Conservation (phyloP, 2,797 vertebrate species). For the Scyliorhinus canicula region DNA sequence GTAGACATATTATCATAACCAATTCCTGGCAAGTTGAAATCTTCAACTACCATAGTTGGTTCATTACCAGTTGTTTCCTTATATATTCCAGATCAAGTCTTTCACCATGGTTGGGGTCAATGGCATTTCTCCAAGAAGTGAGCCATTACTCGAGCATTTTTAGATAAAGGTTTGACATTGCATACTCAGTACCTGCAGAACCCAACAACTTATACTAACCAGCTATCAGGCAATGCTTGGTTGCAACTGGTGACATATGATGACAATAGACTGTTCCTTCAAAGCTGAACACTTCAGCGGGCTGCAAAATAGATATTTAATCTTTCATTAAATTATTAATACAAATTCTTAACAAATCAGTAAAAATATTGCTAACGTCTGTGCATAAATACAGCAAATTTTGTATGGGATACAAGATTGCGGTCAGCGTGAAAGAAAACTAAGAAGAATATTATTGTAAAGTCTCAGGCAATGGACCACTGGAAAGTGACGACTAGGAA, state of each 20-base stretch:
- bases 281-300: slow-evolving; percentile 84
- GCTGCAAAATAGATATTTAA: slow-evolving; percentile 56
- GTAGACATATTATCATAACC: no score
- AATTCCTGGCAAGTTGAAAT: not conserved
- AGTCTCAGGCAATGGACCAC: no score
- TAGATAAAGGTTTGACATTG: not conserved
- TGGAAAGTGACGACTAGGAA: no score
- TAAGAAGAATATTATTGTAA: not conserved
- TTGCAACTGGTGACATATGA: slow-evolving; percentile 87
- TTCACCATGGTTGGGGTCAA: not conserved
- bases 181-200: not conserved
- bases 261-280: slow-evolving; percentile 87
- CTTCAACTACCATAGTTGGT: not conserved
- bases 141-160: not conserved
- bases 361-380: not conserved
- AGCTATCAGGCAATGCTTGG: slow-evolving; percentile 89
- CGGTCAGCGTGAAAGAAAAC: not conserved
- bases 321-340: not conserved
- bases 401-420: not conserved
- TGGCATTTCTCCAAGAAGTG: not conserved
- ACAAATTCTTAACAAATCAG: not conserved
- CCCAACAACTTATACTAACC: slow-evolving; percentile 57
- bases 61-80: not conserved
- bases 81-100: not conserved
- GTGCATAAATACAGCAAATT: not conserved